Evolutionary conservation across 2,888 invertebrate species (phyloP), one percentile per base, ranked within the genome.

Genomic region (Drosophila falleni): DNA sequence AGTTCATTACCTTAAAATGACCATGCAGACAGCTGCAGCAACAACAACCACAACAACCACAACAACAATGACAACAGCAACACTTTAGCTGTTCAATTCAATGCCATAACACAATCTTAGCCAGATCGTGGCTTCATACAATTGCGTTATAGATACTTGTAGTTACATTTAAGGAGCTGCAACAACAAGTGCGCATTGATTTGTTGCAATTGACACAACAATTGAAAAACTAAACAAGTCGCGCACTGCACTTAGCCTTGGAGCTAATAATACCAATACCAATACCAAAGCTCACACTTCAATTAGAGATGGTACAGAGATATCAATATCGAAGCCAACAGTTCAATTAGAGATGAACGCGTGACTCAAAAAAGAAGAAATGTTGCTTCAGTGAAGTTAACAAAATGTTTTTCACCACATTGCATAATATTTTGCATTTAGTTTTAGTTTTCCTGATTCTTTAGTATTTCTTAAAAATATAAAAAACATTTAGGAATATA

Each of bases 191-290:
- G 61, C 63, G 68, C 74, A 71, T 78, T 78, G 80, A 82, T 87
- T 84, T 77, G 77, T 59, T 74, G 80, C 82, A 89, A 86, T 89
- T 86, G 82, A 85, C 87, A 88, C 72, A 88, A 84, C 85, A 87
- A 87, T 89, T 87, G 82, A 86, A 83, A 62, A 59, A 51, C 63
- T 71, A 73, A 55, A 69, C 72, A 66, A 68, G 50, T 54, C 62
- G 49, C 70, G 61, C 66, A 58, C 55, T 69, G 74, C 86, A 75
- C 72, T 74, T 84, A 71, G 87, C 87, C 84, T 89, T 89, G 87
- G 39, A 71, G 85, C 89, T 81, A 89, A 89, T 84, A 74, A 47
- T 49, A 46, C 33, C 50, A 59, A 46, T 31, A 13, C 26, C 63
- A 33, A 46, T 26, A 19, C 13, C 5, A 50, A 44, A 59, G 39